Base-by-base conservation (phyloP, 2,113 vertebrate species). In the Speoplatyrhinus poulsoni region DNA sequence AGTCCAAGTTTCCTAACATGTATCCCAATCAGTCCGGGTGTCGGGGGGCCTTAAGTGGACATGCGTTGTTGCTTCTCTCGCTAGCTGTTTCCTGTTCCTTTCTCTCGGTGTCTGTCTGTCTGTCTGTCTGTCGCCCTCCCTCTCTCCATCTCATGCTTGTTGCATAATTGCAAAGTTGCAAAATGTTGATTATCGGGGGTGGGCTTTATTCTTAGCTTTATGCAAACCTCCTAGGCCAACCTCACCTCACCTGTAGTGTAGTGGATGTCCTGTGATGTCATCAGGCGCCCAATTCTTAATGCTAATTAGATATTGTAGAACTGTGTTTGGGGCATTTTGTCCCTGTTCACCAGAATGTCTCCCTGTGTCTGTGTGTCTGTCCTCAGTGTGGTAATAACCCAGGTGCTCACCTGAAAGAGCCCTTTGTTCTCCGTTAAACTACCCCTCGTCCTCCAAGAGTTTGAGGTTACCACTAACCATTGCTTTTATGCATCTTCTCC, bases 371-470 rank as follows among this genome's bases (percentile, higher is more conserved):
- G 9, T 10, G 50, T 32, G 52, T 59, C 46, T 62, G 46, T 60
- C 54, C 10, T 65, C 11, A 19, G 4, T 60, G 12, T 67, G 17
- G 12, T 63, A 26, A 63, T 53, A 54, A 9, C 65, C 75, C 63
- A 69, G 80, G 67, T 83, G 47, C 65, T 69, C 17, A 65, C 52
- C 60, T 79, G 67, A 90, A 81, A 75, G 69, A 69, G 62, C 53
- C 59, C 59, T 83, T 84, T 88, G 79, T 84, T 84, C 68, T 13
- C 53, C 73, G 12, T 60, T 58, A 49, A 59, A 26, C 63, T 57
- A 67, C 50, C 33, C 58, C 12, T 1, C 11, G 62, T 62, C 41
- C 26, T 47, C 59, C 36, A 41, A 1, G 36, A 41, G 4, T 41
- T 6, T 41, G 36, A 1, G 36, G 4, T 41, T 41, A 8, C 36